phyloP scores from a whole-genome alignment of 2,797 vertebrate species.

The Peromyscus aztecus region DNA sequence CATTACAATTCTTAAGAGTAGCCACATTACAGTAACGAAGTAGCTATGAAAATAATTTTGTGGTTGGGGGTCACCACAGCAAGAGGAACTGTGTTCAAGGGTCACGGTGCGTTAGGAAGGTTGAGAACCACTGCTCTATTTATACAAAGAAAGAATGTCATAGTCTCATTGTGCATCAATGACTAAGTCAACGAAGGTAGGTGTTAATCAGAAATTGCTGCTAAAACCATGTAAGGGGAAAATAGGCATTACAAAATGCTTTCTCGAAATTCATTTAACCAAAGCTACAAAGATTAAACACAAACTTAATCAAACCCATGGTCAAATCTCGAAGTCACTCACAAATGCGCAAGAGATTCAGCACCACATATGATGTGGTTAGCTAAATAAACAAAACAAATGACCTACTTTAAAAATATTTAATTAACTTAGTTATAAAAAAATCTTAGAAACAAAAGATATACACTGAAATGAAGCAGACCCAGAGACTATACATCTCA shows the following conservation, averaged over 20 bases:
- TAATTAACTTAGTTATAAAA: not conserved
- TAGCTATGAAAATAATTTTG: not conserved
- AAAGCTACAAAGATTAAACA: not conserved
- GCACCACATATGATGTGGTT: not conserved
- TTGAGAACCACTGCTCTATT: not conserved
- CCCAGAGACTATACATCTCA: not conserved
- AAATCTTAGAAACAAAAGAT: not conserved
- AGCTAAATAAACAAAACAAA: slow-evolving; percentile 17
- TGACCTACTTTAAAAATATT: not conserved
- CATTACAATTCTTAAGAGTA: not conserved
- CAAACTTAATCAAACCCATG: slow-evolving; percentile 40
- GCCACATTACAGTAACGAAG: not conserved
- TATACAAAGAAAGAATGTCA: slow-evolving; percentile 2
- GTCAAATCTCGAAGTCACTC: slow-evolving; percentile 13
- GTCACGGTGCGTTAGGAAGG: not conserved
- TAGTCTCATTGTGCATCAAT: not conserved
- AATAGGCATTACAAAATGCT: not conserved
- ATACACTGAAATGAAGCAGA: not conserved
- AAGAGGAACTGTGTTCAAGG: not conserved
- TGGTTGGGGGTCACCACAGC: not conserved
- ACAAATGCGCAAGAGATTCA: not conserved
- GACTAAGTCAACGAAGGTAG: not conserved
- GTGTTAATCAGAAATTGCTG: slow-evolving; percentile 23
- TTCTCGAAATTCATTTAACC: not conserved
- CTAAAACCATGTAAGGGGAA: not conserved